Conservation (phyloP, 2,113 vertebrate species). For the Cariama cristata region DNA sequence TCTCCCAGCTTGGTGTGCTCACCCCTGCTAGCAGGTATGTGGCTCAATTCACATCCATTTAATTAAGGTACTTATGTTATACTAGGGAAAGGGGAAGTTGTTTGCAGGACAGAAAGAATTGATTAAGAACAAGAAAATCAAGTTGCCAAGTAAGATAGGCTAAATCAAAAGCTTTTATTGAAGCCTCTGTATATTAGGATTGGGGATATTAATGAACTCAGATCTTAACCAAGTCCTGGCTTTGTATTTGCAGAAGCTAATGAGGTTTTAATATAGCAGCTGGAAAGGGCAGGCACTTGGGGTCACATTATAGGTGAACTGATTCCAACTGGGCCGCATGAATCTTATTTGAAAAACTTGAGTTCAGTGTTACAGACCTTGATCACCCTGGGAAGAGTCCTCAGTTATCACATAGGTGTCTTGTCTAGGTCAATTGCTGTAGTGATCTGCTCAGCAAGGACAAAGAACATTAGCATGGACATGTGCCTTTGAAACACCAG, state of each 20-base stretch:
- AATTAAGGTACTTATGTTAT: not conserved
- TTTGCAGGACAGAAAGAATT: not conserved
- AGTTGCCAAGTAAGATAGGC: not conserved
- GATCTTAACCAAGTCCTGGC: not conserved
- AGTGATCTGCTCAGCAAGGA: not conserved
- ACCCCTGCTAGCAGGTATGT: not conserved
- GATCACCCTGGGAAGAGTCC: not conserved
- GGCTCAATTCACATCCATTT: not conserved
- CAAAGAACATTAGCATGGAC: not conserved
- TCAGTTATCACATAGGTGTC: not conserved
- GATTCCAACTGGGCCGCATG: rapidly evolving
- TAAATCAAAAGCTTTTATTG: not conserved
- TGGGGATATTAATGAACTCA: not conserved
- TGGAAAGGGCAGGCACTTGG: not conserved
- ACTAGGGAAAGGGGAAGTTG: not conserved
- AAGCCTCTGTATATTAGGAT: not conserved
- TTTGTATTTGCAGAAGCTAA: not conserved
- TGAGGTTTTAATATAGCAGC: not conserved
- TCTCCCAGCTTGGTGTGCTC: not conserved
- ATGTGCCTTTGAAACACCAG: not conserved
- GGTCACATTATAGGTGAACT: not conserved
- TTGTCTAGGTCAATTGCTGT: rapidly evolving
- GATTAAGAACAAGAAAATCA: not conserved
- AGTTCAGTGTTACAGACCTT: not conserved
- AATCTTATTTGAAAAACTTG: not conserved